These are phyloP conservation scores for Tinea pellionella DNA, from an alignment of 2,888 invertebrate species.

Conservation along the genomic window DNA sequence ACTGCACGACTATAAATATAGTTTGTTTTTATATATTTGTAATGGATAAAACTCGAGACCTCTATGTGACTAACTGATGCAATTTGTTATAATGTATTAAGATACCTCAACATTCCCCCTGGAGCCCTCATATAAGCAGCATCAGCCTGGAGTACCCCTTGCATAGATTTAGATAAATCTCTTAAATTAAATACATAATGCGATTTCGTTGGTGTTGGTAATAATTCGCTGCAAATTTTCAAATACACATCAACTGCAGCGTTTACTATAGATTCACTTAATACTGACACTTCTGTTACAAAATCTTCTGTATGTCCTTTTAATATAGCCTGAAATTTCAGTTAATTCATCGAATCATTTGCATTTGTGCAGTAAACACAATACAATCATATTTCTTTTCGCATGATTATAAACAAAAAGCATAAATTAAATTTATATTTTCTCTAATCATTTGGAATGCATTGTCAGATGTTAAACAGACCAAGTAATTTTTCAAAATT, in stretches of 20 bases:
- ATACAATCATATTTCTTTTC: too few species aligned
- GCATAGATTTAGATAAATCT: conserved; percentile 90
- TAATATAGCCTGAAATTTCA: conserved; percentile 71
- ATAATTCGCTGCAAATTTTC: conserved; percentile 80
- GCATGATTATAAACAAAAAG: too few species aligned
- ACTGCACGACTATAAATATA: too few species aligned
- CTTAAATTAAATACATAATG: conserved; percentile 94
- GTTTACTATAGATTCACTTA: conserved; percentile 79
- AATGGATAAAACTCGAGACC: too few species aligned
- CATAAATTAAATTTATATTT: too few species aligned
- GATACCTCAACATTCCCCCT: conserved; percentile 73
- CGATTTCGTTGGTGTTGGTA: conserved; percentile 92
- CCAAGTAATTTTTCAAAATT: too few species aligned
- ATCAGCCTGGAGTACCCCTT: conserved; percentile 89
- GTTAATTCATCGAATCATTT: too few species aligned
- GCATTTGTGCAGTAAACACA: too few species aligned
- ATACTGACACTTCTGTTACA: conserved; percentile 73
- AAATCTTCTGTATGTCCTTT: conserved; percentile 84
- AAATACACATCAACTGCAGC: conserved; percentile 88
- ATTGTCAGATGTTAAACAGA: too few species aligned
- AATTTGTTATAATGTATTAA: not conserved
- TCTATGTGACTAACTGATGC: too few species aligned
- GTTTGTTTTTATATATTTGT: too few species aligned
- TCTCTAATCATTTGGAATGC: too few species aligned
- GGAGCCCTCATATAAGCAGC: conserved; percentile 76